phyloP scores from a whole-genome alignment of 2,888 invertebrate species.

The Conops quadrifasciatus region DNA sequence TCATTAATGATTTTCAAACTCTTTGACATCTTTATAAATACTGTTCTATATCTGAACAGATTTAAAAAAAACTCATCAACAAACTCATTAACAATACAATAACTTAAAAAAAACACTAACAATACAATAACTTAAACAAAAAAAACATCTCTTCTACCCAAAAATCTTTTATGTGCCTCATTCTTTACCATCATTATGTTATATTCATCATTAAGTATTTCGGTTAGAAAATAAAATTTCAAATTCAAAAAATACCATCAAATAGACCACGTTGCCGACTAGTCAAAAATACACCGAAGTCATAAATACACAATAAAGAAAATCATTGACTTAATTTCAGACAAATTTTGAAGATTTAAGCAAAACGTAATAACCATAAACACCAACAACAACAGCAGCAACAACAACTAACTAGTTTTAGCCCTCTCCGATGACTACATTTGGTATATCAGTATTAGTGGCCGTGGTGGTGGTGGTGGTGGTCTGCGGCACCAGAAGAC shows the following conservation, averaged over 20 bases:
- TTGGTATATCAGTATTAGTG: conserved; percentile 29
- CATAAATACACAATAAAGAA: conserved; percentile 14
- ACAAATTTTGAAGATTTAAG: neutral
- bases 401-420: conserved; percentile 41
- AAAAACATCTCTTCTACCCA: no score
- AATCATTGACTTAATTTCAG: conserved; percentile 26
- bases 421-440: conserved; percentile 30
- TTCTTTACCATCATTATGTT: neutral
- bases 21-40: no score
- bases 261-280: neutral
- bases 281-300: conserved; percentile 6
- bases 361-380: conserved; percentile 16
- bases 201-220: neutral
- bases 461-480: conserved; percentile 32
- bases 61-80: no score
- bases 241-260: neutral
- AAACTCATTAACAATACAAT: no score
- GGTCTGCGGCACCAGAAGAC: conserved; percentile 34
- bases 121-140: no score
- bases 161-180: no score
- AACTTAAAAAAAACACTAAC: no score
- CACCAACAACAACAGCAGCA: no score
- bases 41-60: no score
- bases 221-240: neutral
- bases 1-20: no score